These are phyloP conservation scores for Plebejus anna DNA, from an alignment of 2,888 invertebrate species.

Conservation along the genomic window DNA sequence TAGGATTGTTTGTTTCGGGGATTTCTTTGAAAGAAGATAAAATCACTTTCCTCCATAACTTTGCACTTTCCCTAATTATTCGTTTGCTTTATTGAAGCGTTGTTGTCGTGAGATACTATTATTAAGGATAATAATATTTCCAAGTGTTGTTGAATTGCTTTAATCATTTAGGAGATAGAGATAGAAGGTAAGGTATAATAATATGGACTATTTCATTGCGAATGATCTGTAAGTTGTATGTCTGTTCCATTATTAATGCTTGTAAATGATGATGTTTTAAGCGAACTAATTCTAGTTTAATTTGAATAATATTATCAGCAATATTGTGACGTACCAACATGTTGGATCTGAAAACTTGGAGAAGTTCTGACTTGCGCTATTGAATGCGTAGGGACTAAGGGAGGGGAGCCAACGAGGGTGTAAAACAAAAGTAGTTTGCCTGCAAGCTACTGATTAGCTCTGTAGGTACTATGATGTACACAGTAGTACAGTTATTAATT, in stretches of 20 bases:
- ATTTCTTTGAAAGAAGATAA: constrained; percentile 20
- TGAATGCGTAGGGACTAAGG: neutral
- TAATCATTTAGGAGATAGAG: neutral
- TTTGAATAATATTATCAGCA: neutral
- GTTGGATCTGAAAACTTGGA: neutral
- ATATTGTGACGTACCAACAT: neutral
- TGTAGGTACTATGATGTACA: neutral
- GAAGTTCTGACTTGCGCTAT: constrained; percentile 17
- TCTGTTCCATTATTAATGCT: neutral
- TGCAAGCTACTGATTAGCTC: constrained; percentile 20
- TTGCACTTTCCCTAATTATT: constrained; percentile 13
- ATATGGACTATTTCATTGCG: too few species aligned
- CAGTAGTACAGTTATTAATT: constrained; percentile 10
- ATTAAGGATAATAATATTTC: neutral
- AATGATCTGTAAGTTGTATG: too few species aligned
- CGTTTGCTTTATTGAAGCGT: neutral
- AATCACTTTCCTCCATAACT: constrained; percentile 10
- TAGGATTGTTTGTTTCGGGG: constrained; percentile 22
- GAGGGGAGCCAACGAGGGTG: constrained; percentile 19
- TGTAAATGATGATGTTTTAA: too few species aligned
- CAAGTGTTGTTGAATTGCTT: neutral
- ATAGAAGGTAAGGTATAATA: too few species aligned
- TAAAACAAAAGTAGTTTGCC: constrained; percentile 25
- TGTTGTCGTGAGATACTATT: neutral
- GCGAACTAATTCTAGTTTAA: too few species aligned